Conservation (phyloP, 53 echinoderm and acorn worm genomes). For the Glandiceps talaboti region DNA sequence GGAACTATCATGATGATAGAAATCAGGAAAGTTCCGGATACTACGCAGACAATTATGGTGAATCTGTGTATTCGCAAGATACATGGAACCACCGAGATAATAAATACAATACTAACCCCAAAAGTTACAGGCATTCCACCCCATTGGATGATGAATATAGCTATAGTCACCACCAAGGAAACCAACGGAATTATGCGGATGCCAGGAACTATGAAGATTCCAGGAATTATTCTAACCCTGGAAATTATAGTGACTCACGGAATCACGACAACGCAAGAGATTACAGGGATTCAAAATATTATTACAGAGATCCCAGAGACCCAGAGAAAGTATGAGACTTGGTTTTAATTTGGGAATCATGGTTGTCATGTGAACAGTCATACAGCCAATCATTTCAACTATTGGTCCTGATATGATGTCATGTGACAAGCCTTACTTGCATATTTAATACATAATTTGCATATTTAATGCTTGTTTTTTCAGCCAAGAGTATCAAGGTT, state of each 20-base stretch:
- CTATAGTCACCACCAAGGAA: too few species aligned
- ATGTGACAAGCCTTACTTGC: too few species aligned
- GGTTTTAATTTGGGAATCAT: background rate
- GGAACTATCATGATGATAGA: background rate
- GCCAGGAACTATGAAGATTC: background rate
- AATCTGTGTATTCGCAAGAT: background rate
- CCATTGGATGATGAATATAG: background rate
- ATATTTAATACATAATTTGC: too few species aligned
- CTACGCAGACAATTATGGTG: background rate
- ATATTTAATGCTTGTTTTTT: too few species aligned
- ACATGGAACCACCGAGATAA: background rate
- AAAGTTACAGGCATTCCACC: background rate
- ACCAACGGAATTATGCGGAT: background rate
- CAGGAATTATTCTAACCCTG: background rate
- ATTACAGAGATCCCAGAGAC: background rate
- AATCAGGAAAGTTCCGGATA: background rate
- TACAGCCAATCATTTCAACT: background rate
- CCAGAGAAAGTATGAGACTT: background rate
- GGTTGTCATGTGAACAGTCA: background rate
- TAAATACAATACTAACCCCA: background rate
- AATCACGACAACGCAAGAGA: background rate
- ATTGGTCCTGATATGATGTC: background rate
- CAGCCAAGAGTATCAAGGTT: too few species aligned
- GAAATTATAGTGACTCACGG: background rate
- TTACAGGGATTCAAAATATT: background rate